A percentile compares a stretch with the other conserved stretches of the same genome.
These are phyloP conservation scores for Magallana angulata DNA, from an alignment of 1,140 invertebrate species.

Conservation along the genomic window DNA sequence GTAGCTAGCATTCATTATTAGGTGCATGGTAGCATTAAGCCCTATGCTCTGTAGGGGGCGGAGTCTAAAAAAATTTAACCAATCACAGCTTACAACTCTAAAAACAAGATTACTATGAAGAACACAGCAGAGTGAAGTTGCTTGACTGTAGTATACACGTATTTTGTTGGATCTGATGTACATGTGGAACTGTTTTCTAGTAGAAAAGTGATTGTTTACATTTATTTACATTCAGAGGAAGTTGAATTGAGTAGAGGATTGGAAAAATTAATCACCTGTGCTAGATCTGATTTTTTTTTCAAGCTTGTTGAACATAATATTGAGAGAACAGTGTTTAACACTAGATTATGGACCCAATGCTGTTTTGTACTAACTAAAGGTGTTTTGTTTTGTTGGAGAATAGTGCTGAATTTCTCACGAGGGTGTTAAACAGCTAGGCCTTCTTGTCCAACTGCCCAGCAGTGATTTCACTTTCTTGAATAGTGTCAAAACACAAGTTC, in stretches of 20 bases:
- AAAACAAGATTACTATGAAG: background rate
- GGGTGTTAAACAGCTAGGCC: background rate
- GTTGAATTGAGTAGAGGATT: constrained; percentile 16
- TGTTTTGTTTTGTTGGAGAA: background rate
- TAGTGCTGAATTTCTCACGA: background rate
- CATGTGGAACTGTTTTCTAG: constrained; percentile 26
- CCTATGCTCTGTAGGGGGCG: background rate
- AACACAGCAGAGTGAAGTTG: background rate
- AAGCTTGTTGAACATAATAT: background rate
- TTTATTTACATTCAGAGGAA: constrained; percentile 30
- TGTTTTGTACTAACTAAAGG: background rate
- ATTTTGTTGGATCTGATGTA: background rate
- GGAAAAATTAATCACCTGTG: background rate
- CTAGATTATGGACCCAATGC: too few species aligned
- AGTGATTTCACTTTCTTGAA: background rate
- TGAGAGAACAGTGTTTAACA: background rate
- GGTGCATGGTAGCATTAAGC: constrained; percentile 3
- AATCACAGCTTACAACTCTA: constrained; percentile 27
- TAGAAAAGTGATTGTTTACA: constrained; percentile 15
- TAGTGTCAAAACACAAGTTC: constrained; percentile 12
- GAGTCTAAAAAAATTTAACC: background rate
- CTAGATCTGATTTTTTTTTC: background rate
- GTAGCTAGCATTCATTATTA: background rate
- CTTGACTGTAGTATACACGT: background rate
- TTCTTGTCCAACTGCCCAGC: background rate